Base-by-base conservation (phyloP, 1,140 invertebrate species). In the Neotoxoptera formosana region DNA sequence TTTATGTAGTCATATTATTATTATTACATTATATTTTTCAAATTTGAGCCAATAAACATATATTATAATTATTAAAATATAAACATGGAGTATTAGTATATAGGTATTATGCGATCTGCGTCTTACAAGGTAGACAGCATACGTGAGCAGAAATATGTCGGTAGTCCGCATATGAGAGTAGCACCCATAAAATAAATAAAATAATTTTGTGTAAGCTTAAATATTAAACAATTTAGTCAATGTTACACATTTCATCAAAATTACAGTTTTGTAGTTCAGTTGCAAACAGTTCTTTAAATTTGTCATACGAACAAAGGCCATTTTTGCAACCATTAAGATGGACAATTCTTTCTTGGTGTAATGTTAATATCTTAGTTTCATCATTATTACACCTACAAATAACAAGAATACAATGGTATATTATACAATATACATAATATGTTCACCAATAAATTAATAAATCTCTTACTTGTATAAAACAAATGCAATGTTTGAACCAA, bases 401-500 rank as follows among this genome's bases (percentile, higher is more conserved):
- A 93, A 45, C 36, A 83, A 56, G 30, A 30, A 34, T 41, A 41
- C 30, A 84, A 36, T 51, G 4, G 0, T n/a, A 53, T 30, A 88
- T 14, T 47, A n/a, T 36, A 93, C n/a, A n/a, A n/a, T n/a, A n/a
- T n/a, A n/a, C 9, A 51, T n/a, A 90, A 30, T 45, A n/a, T 88
- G 30, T 30, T 23, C 30, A 91, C 17, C 36, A n/a, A 67, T n/a
- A 67, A 45, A 90, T 11, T 34, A 11, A 83, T n/a, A 48, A 91
- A 94, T 93, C 81, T 96, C 96, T 96, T 95, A 98, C 97, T 96
- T 96, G 94, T 97, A 98, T 87, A 98, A 95, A 93, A 98, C 96
- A 95, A 99, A 97, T 89, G 97, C 97, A 92, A 99, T 95, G 95
- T 99, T 99, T n/a, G 97, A 96, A 93, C 96, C 97, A 95, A 99